Evolutionary conservation across 2,888 invertebrate species (phyloP), one percentile per base, ranked within the genome.

Genomic region (Spisula subtruncata): DNA sequence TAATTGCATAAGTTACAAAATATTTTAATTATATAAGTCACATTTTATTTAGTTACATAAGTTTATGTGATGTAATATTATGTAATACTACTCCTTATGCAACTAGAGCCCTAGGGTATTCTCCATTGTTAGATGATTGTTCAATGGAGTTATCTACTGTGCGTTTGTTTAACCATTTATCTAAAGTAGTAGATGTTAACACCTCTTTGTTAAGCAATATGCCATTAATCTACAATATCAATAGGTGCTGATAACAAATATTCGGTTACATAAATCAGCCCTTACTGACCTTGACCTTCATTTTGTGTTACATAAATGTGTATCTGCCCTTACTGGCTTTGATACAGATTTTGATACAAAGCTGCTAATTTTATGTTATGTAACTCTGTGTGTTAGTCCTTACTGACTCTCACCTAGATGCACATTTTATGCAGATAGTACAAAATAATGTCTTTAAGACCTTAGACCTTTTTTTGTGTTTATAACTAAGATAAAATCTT

Each of bases 1-100:
- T 66, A 10, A 6, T 25, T 25, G 60, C 25, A n/a, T 18, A 56
- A n/a, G 60, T 66, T n/a, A 16, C 46, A 54, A 54, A 79, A 79
- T 46, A 35, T 84, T 84, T 48, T 35, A 29, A 79, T 87, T 87
- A 41, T 41, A 8, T 41, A 41, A 41, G 41, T 41, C 41, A 41
- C 41, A 41, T 41, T 41, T 41, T 41, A 41, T 41, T 41, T 41
- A 41, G 83, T 87, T 87, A 83, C 83, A 87, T 87, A 87, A 87
- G 35, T 29, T 48, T 18, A 51, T n/a, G 60, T 66, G 25, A 66
- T 25, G 25, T 66, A 66, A 66, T 10, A 66, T 66, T 66, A 66
- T 12, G 12, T 25, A 66, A 66, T 10, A 66, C 12, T 66, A 25
- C n/a, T 66, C 0, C 25, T 66, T 66, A 66, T 66, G 25, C 25